Evolutionary conservation across 2,888 invertebrate species (phyloP), one percentile per base, ranked within the genome.

Genomic region (Nomada lathburiana): DNA sequence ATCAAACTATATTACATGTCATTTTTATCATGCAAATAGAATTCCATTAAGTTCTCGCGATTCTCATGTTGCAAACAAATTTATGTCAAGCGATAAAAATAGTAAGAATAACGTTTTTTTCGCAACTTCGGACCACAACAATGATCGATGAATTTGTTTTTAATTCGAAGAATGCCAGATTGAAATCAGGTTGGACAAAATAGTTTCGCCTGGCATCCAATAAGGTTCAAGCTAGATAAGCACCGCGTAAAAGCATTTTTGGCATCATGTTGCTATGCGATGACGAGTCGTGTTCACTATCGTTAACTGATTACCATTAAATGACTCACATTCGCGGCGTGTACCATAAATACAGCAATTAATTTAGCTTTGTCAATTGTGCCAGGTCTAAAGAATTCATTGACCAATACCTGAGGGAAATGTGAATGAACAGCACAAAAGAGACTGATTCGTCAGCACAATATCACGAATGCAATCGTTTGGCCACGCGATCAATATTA

Each of bases 171-270:
- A 18, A 47, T 7, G 20, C 5, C 26, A 5, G 36, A 36, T n/a
- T 16, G 13, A 55, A 23, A 59, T 52, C 47, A 47, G 47, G 47
- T 23, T 47, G 29, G 26, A 2, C 29, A 18, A 44, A 47, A 75
- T n/a, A 53, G 29, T 44, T 44, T 42, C n/a, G 13, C 11, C 47
- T 59, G 72, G 29, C 36, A 5, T 36, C 36, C 36, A 36, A 36
- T 36, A 7, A 36, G 7, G 7, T 36, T 36, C 7, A 36, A 36
- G 36, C 36, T 13, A 36, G 60, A 55, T 20, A 16, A 36, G 9
- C 42, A 70, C 77, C 62, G 16, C 60, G 36, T 82, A 86, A 86
- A 80, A 72, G 85, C 82, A 85, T 85, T 78, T 60, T 80, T 86
- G 86, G 86, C 86, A 80, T 77, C 53, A 20, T 50, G 26, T 57